These are phyloP conservation scores for Philaethria dido DNA, from an alignment of 2,888 invertebrate species.

Conservation along the genomic window DNA sequence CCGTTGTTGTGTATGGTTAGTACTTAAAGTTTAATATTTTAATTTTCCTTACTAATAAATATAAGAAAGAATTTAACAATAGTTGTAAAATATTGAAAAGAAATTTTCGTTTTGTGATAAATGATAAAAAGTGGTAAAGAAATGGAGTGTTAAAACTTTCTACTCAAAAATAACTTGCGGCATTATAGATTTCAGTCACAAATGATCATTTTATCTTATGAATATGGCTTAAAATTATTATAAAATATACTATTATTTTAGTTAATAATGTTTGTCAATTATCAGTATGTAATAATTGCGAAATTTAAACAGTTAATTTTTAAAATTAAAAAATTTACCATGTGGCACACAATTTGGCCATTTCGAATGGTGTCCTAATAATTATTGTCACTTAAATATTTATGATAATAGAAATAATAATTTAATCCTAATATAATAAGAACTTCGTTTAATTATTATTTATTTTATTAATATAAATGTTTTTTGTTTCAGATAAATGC, in stretches of 20 bases:
- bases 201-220: not conserved
- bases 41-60: not conserved
- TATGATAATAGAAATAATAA: not conserved
- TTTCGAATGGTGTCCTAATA: too few relatives aligned
- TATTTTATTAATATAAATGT: not conserved
- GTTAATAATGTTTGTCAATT: too few relatives aligned
- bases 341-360: not conserved
- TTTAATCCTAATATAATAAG: not conserved
- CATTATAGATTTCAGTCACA: too few relatives aligned
- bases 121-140: not conserved
- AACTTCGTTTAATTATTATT: not conserved
- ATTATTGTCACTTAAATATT: not conserved
- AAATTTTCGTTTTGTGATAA: not conserved
- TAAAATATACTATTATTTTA: too few relatives aligned
- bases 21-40: not conserved
- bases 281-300: not conserved
- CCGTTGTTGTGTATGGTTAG: not conserved
- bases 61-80: not conserved
- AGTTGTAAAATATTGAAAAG: not conserved
- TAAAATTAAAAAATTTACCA: slow-evolving; percentile 2
- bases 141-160: too few relatives aligned
- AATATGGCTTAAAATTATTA: not conserved
- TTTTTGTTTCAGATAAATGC: slow-evolving; percentile 71
- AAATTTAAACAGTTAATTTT: not conserved
- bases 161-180: too few relatives aligned